phyloP scores from a whole-genome alignment of 2,888 invertebrate species.

The Agonopterix arenella region DNA sequence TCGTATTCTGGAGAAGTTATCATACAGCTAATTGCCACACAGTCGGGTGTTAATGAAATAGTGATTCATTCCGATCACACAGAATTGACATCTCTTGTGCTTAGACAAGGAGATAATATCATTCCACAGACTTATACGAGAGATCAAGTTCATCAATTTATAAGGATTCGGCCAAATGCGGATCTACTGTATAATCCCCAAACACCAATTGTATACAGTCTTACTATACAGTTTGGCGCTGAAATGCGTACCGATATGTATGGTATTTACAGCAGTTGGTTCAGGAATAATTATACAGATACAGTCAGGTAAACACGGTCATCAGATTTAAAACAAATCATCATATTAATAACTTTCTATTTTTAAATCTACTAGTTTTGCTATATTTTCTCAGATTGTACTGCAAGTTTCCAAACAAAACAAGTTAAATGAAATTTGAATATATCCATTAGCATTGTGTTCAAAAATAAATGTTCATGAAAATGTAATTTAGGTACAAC shows the following conservation, averaged over 20 bases:
- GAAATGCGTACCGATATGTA: slow-evolving; percentile 55
- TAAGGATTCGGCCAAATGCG: slow-evolving; percentile 26
- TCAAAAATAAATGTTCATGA: too few species aligned
- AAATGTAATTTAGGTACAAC: too few species aligned
- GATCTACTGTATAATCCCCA: slow-evolving; percentile 28
- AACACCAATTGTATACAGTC: slow-evolving; percentile 26
- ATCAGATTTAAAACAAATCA: too few species aligned
- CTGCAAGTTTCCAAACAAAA: too few species aligned
- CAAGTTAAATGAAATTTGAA: too few species aligned
- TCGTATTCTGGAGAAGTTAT: slow-evolving; percentile 47
- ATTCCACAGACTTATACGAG: slow-evolving; percentile 15
- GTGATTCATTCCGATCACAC: slow-evolving; percentile 50
- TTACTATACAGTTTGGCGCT: slow-evolving; percentile 40
- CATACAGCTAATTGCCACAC: slow-evolving; percentile 46
- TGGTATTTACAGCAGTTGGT: slow-evolving; percentile 64
- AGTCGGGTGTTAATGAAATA: slow-evolving; percentile 38
- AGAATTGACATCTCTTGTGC: slow-evolving; percentile 41
- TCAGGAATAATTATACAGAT: slow-evolving; percentile 28
- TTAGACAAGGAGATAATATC: slow-evolving; percentile 35
- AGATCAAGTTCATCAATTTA: slow-evolving; percentile 37
- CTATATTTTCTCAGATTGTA: too few species aligned
- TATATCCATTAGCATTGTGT: too few species aligned
- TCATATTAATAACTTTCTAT: too few species aligned
- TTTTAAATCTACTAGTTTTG: too few species aligned
- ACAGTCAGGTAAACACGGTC: slow-evolving; percentile 31